Base-by-base conservation (phyloP, 1,140 invertebrate species). In the Brachionus asplanchnoidis region DNA sequence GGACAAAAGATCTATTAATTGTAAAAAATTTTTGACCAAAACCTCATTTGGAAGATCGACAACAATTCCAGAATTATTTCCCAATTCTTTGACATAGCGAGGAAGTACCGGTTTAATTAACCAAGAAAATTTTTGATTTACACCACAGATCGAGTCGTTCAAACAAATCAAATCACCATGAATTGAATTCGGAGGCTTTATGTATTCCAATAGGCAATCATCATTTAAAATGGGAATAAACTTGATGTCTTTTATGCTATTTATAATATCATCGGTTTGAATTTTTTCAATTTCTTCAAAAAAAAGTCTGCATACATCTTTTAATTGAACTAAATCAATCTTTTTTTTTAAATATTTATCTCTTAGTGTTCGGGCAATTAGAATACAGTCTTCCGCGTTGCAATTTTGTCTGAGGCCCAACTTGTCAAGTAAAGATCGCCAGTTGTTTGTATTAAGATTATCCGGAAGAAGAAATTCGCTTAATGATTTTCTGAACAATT, bases 141-240 rank as follows among this genome's bases (percentile, higher is more conserved):
- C 44, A 5, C 23, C 12, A 36, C 26, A 53, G 26, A 32, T 23
- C 14, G 73, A 77, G 3, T 46, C n/a, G 46, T 28, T 26, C 11
- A 77, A 26, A 50, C 73, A 50, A 50, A 77, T 77, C 11, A 77
- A 46, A 14, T 77, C 73, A n/a, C 73, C 73, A 50, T 77, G 73
- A 12, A 50, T 50, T 12, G 17, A 26, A 50, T 17, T 50, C 0
- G 73, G 17, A 77, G 2, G 1, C 46, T 28, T 14, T 26, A 77
- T 77, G n/a, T 46, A 44, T 6, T 23, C 3, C n/a, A 77, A 26
- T 28, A 77, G 3, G 8, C 3, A 0, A 32, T n/a, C 7, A 8
- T 20, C 6, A 5, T 26, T 46, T 11, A 36, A 36, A 36, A 70
- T 46, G 2, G 73, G 73, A 26, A 77, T 77, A 46, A 77, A 77